Conservation (phyloP, 2,113 vertebrate species). For the Andinoacara biseriatus region DNA sequence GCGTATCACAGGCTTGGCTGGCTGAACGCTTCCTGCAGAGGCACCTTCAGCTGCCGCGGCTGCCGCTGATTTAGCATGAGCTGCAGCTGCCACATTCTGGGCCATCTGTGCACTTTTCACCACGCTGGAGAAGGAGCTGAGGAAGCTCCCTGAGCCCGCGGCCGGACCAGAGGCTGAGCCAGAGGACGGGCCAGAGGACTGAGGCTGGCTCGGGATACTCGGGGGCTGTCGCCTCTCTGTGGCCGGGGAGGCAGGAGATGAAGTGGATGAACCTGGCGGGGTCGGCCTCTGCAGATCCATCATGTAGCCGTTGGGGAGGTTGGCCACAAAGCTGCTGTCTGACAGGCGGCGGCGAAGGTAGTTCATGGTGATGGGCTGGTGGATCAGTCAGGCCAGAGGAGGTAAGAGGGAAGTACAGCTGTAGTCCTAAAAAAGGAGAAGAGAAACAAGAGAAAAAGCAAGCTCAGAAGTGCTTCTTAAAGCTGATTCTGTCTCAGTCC, state of each 20-base stretch:
- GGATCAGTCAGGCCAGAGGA: slow-evolving; percentile 61
- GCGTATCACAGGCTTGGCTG: slow-evolving; percentile 73
- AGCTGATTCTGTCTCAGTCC: background rate
- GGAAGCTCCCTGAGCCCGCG: slow-evolving; percentile 82
- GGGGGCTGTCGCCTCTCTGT: slow-evolving; percentile 83
- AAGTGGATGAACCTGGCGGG: slow-evolving; percentile 82
- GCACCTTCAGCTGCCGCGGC: slow-evolving; percentile 27
- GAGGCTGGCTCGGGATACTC: slow-evolving; percentile 68
- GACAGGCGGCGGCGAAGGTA: slow-evolving; percentile 95
- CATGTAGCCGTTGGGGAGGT: slow-evolving; percentile 98
- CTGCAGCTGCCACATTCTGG: slow-evolving; percentile 82
- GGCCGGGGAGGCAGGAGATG: slow-evolving; percentile 83
- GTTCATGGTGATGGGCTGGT: slow-evolving; percentile 85
- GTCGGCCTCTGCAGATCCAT: slow-evolving; percentile 90
- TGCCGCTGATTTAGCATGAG: slow-evolving; percentile 80
- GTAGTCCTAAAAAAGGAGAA: slow-evolving; percentile 31
- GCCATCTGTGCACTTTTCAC: slow-evolving; percentile 88
- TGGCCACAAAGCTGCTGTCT: slow-evolving; percentile 97
- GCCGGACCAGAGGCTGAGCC: slow-evolving; percentile 64
- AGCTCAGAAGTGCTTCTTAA: accelerated
- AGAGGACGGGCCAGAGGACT: slow-evolving; percentile 46
- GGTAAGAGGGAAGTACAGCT: slow-evolving; percentile 16
- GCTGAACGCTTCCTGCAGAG: slow-evolving; percentile 36
- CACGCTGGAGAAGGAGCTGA: slow-evolving; percentile 95
- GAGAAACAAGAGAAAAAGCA: background rate